Base-by-base conservation (phyloP, 2,797 vertebrate species). In the Pristis pectinata region DNA sequence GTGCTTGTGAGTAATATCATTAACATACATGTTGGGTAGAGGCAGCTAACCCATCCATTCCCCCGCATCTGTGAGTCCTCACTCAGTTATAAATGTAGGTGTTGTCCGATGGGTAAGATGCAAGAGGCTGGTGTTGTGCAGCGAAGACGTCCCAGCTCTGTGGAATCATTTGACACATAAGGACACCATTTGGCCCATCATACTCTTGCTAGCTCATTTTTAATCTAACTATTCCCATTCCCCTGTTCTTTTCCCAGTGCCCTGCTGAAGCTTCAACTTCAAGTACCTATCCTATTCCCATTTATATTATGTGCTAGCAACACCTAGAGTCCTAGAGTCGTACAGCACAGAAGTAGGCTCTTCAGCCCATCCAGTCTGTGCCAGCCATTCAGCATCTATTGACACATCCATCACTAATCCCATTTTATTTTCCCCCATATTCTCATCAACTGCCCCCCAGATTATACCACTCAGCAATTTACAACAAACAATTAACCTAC, bases 1-100 rank as follows among this genome's bases (percentile, higher is more conserved):
- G 59, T 64, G 49, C n/a, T 91, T 67, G 61, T 91, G 87, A 91
- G 59, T 91, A 91, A 91, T 91, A 19, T 91, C 87, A 91, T 91
- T 91, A 67, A 91, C 87, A 91, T 64, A 67, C 19, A 91, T 41
- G 87, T 41, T 67, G n/a, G n/a, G 37, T 41, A 91, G n/a, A 67
- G 37, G 87, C 87, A 91, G 87, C n/a, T 64, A n/a, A 64, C 87
- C 59, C 87, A 91, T 64, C 59, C n/a, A n/a, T 67, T 91, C 87
- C 87, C n/a, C 87, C 41, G 59, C 87, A 41, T 67, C 34, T 41
- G 37, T 41, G n/a, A 67, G 87, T 91, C 59, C 87, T 67, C 61
- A 22, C 34, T 67, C 87, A 67, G 59, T 67, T 91, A 67, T 41
- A 41, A 91, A 67, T 67, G 37, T 67, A 67, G n/a, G 87, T 41